phyloP scores from a whole-genome alignment of 2,113 vertebrate species.

The Ondatra zibethicus region DNA sequence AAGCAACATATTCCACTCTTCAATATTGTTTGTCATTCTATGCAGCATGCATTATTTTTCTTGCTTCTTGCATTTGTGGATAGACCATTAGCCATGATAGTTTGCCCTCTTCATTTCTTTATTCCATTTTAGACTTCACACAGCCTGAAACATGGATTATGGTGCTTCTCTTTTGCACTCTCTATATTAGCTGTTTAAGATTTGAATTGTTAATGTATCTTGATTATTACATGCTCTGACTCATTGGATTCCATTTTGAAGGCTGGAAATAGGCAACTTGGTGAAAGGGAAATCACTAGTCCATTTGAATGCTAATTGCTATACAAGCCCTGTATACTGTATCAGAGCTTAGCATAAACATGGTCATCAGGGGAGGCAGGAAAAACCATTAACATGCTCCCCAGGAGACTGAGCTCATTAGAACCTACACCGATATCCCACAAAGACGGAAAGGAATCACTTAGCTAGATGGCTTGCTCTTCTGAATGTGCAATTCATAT shows the following conservation, averaged over 20 bases:
- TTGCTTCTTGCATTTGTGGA: background rate
- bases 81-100: background rate
- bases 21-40: background rate
- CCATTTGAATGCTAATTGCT: conserved; percentile 80
- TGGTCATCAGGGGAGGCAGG: conserved; percentile 64
- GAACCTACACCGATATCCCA: conserved; percentile 52
- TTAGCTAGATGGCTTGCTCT: conserved; percentile 3
- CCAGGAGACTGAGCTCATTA: conserved; percentile 69
- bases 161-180: conserved; percentile 9
- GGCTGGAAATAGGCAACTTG: conserved; percentile 67
- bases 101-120: background rate
- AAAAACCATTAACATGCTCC: conserved; percentile 71
- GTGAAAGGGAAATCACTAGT: conserved; percentile 71
- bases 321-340: conserved; percentile 61
- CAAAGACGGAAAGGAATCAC: conserved; percentile 60
- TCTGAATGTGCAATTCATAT: background rate
- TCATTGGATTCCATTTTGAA: conserved; percentile 69
- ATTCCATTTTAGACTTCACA: conserved; percentile 18
- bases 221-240: conserved; percentile 71
- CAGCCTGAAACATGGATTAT: background rate
- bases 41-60: background rate
- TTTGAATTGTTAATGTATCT: conserved; percentile 76
- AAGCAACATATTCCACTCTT: background rate
- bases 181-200: conserved; percentile 58
- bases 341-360: conserved; percentile 76